phyloP scores from a whole-genome alignment of 2,888 invertebrate species.

The Timandra comae region DNA sequence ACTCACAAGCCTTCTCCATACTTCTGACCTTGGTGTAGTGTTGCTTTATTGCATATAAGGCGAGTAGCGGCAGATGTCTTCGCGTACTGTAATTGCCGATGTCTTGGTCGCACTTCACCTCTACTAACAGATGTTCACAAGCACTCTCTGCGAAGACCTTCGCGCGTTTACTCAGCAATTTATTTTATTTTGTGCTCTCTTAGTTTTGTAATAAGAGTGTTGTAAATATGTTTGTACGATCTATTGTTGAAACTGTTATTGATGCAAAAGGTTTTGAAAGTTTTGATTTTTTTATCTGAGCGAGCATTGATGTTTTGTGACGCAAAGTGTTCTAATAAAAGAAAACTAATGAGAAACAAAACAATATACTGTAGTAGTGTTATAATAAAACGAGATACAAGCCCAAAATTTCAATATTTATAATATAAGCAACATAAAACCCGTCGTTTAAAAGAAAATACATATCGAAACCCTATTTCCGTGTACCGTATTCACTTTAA shows the following conservation, averaged over 20 bases:
- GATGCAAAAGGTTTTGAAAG: constrained; percentile 1
- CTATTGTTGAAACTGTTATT: neutral
- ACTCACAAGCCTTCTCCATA: too few species aligned
- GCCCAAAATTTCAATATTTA: too few species aligned
- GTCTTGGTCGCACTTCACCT: constrained; percentile 50
- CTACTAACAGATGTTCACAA: constrained; percentile 65
- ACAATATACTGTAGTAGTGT: too few species aligned
- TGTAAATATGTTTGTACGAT: neutral
- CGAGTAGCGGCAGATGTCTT: constrained; percentile 51
- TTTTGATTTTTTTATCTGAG: too few species aligned
- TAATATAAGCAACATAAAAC: too few species aligned
- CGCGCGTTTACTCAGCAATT: constrained; percentile 17
- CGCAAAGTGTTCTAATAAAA: too few species aligned
- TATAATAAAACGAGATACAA: too few species aligned
- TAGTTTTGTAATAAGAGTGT: constrained; percentile 1
- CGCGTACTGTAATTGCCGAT: constrained; percentile 55
- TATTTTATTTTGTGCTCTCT: constrained; percentile 4
- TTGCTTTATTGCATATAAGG: constrained; percentile 65
- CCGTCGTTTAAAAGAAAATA: too few species aligned
- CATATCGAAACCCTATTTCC: neutral
- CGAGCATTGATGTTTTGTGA: too few species aligned
- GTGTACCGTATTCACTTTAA: constrained; percentile 6
- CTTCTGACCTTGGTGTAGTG: neutral
- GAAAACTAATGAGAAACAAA: too few species aligned
- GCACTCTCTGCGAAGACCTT: constrained; percentile 43